phyloP scores from a whole-genome alignment of 2,113 vertebrate genomes.

The Mirounga angustirostris region DNA sequence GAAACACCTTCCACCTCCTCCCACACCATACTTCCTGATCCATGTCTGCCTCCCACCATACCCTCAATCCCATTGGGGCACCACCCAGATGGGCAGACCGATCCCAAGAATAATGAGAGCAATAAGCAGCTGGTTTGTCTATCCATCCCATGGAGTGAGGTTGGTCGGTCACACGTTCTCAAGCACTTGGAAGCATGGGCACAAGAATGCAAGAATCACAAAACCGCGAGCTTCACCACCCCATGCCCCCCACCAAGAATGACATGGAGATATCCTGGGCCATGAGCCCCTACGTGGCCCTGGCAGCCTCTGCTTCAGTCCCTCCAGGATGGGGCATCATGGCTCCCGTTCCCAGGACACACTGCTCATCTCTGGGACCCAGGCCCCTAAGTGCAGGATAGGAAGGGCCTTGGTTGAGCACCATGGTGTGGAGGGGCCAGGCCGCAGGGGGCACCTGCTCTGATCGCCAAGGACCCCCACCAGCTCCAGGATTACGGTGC shows the following conservation, averaged over 20 bases:
- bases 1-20: neutral
- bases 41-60: neutral
- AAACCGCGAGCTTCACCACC: neutral
- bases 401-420: neutral
- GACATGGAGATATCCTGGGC: neutral
- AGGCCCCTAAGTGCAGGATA: neutral
- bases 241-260: neutral
- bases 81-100: neutral
- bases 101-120: neutral
- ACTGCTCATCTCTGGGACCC: neutral
- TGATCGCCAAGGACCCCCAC: neutral
- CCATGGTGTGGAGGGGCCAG: neutral
- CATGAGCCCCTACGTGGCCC: neutral
- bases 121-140: fast-evolving
- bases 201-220: neutral
- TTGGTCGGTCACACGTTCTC: neutral
- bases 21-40: neutral
- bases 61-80: neutral
- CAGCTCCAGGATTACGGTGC: neutral
- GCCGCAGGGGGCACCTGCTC: neutral
- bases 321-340: neutral
- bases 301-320: neutral
- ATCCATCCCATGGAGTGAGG: neutral
- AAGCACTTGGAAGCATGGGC: neutral
- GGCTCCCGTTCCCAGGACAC: neutral